Percentiles rank a stretch among this genome's conserved stretches.
Evolutionary conservation across 2,888 invertebrate genomes (phyloP).

Genomic region (Cylloceria caligata): DNA sequence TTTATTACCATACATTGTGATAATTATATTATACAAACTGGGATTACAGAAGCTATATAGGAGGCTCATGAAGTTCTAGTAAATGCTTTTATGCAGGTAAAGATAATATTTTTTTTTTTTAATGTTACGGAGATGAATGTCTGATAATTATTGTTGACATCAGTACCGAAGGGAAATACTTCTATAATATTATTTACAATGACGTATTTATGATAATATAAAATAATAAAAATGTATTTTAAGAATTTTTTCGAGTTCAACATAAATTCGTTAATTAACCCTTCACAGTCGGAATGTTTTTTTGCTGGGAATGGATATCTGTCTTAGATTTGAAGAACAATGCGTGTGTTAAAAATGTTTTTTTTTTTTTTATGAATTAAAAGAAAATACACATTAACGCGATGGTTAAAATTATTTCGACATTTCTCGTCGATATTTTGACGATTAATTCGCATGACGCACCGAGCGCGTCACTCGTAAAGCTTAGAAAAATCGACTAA

Average conservation of each 20-base stretch:
- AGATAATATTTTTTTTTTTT: neutral
- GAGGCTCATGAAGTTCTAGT: neutral
- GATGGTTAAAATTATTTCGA: no score
- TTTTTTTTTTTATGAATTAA: no score
- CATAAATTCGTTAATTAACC: neutral
- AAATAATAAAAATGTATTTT: neutral
- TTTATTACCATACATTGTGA: conserved; percentile 18
- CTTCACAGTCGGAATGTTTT: no score
- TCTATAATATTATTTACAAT: neutral
- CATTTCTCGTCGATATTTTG: no score
- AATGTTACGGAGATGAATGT: neutral
- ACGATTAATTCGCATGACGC: no score
- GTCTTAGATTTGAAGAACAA: no score
- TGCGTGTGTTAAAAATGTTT: no score
- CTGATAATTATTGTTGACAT: neutral
- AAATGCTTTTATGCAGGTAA: no score
- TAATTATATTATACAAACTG: conserved; percentile 37
- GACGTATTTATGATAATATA: neutral
- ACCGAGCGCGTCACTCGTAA: no score
- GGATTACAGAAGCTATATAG: neutral
- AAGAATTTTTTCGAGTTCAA: neutral
- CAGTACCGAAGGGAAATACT: neutral
- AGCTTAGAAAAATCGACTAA: no score
- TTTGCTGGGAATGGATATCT: no score
- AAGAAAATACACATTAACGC: no score